A percentile compares a stretch with the other conserved stretches of the same genome.
Evolutionary conservation across 2,888 invertebrate genomes (phyloP).

Genomic region (Limnephilus auricula): DNA sequence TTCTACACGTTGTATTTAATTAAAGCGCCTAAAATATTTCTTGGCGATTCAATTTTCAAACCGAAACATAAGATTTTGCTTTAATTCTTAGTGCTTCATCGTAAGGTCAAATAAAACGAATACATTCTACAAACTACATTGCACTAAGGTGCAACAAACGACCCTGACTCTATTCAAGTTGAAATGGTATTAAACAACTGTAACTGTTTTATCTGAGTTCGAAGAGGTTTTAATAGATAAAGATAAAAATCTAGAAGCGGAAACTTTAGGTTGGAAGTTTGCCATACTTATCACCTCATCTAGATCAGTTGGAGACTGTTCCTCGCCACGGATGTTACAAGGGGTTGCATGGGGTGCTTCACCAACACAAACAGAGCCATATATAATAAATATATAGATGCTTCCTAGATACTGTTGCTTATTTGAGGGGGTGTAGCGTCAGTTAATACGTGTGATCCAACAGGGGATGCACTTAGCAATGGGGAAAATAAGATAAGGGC

Average conservation of each 20-base stretch:
- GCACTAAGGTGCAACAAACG: background rate
- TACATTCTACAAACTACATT: background rate
- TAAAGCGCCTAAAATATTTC: too few relatives aligned
- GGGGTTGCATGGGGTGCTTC: conserved; percentile 14
- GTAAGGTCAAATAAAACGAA: background rate
- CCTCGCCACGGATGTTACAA: background rate
- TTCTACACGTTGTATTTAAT: too few relatives aligned
- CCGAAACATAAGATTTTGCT: too few relatives aligned
- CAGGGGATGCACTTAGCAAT: conserved; percentile 33
- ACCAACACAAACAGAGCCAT: background rate
- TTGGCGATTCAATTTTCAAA: too few relatives aligned
- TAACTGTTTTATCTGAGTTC: background rate
- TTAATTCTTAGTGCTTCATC: too few relatives aligned
- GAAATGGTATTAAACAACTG: background rate
- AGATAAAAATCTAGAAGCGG: background rate
- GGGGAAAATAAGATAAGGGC: conserved; percentile 32
- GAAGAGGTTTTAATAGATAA: background rate
- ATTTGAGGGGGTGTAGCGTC: conserved; percentile 12
- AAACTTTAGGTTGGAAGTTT: background rate
- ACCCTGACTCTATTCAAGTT: background rate
- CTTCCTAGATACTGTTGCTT: background rate
- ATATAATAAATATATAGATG: background rate
- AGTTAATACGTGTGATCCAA: conserved; percentile 33
- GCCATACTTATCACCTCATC: conserved; percentile 4
- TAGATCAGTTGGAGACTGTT: conserved; percentile 25